Evolutionary conservation across 2,113 vertebrate species (phyloP), one percentile per base, ranked within the genome.

Genomic region (Leptobrachium leishanense): DNA sequence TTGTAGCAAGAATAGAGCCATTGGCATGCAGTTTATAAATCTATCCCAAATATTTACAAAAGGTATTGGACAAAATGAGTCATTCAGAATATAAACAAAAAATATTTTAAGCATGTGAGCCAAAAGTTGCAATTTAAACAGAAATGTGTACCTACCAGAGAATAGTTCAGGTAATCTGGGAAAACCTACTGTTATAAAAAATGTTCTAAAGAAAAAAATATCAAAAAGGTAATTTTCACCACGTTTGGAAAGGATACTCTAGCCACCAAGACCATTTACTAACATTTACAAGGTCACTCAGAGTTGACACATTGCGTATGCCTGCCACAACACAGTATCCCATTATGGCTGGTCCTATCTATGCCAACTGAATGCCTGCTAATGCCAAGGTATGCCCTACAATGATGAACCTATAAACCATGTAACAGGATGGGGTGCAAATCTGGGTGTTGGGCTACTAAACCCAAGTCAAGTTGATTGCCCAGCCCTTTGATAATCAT

Each of bases 41-140:
- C 1, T 12, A 20, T 42, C 62, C 78, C 65, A 81, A 81, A 68
- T 20, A 43, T 20, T 66, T 70, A 62, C 12, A 42, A 50, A 54
- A 70, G 75, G 65, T 76, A 76, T 76, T 50, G 57, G 64, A 62
- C 72, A 81, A 68, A 59, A 59, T 43, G 78, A 81, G 62, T 63
- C 53, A 74, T 42, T 62, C 54, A 44, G 39, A 74, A 81, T 11
- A 74, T 81, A 59, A 74, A 68, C 71, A 81, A 68, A 74, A 73
- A 81, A 72, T 43, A 6, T 42, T 62, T 50, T 80, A 53, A 64
- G 68, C 64, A 50, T 68, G 78, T 8, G 71, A 68, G 55, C 78
- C 62, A 81, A 68, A 50, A 72, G 68, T 43, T 55, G 72, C 78
- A 74, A 63, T 81, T 74, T 81, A 74, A 81, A 81, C 64, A 74